Evolutionary conservation across 2,888 invertebrate species (phyloP).

Genomic region (Mesochorus sp.): DNA sequence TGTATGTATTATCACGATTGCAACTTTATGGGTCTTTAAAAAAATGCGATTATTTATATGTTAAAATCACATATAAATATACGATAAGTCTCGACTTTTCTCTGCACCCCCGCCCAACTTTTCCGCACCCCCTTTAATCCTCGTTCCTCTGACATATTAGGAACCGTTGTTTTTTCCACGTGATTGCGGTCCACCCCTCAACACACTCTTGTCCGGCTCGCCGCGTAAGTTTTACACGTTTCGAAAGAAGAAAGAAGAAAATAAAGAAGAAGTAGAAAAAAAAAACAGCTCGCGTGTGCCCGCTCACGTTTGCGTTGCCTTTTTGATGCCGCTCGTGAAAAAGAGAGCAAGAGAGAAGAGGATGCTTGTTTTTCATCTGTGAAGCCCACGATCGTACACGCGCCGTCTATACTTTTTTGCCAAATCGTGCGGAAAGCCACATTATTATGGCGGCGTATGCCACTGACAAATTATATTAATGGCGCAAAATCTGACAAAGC

Average conservation of each 20-base stretch:
- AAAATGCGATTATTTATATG: no score
- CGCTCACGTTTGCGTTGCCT: constrained; percentile 63
- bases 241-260: no score
- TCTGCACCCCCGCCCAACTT: constrained; percentile 34
- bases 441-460: constrained; percentile 75
- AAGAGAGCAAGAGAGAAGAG: constrained; percentile 55
- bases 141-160: constrained; percentile 68
- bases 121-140: constrained; percentile 41
- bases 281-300: constrained; percentile 42
- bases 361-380: constrained; percentile 73
- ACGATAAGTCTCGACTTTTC: constrained; percentile 6
- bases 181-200: constrained; percentile 73
- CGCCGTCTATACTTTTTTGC: constrained; percentile 77
- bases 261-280: constrained; percentile 4
- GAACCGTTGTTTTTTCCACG: constrained; percentile 73
- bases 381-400: constrained; percentile 68
- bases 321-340: constrained; percentile 58
- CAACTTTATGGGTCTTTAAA: no score
- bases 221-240: constrained; percentile 39
- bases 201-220: constrained; percentile 57
- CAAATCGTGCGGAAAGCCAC: constrained; percentile 80
- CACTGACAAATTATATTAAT: constrained; percentile 81
- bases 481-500: constrained; percentile 67
- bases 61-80: no score
- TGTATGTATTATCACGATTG: no score